A percentile compares a stretch with the other conserved stretches of the same genome.
phyloP scores from a whole-genome alignment of 2,797 vertebrate genomes.

The Gorsachius magnificus region DNA sequence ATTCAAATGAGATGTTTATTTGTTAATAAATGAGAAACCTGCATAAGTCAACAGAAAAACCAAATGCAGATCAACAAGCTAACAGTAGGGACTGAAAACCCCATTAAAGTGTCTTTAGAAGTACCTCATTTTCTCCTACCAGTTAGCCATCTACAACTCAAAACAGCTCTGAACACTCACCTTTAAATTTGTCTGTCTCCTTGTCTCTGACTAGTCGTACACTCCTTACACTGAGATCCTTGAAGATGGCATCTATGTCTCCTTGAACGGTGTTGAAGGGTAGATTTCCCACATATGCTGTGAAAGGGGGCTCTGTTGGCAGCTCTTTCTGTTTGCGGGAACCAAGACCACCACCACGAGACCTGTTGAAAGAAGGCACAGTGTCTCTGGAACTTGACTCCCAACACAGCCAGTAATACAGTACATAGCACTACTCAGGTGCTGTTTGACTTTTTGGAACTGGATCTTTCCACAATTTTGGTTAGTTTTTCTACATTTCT shows the following conservation, averaged over 20 bases:
- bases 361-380: constrained; percentile 47
- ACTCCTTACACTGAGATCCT: constrained; percentile 92
- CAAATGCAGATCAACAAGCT: background rate
- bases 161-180: constrained; percentile 59
- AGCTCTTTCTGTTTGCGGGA: constrained; percentile 94
- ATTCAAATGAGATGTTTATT: background rate
- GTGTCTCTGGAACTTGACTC: background rate
- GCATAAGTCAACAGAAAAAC: background rate
- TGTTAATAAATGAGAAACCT: background rate
- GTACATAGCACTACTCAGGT: accelerated
- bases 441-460: background rate
- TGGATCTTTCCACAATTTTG: background rate
- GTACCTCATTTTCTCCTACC: background rate
- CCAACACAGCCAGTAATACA: background rate
- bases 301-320: constrained; percentile 94
- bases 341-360: constrained; percentile 81
- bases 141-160: background rate
- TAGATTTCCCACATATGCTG: constrained; percentile 96
- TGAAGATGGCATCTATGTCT: constrained; percentile 97
- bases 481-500: background rate
- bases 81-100: background rate
- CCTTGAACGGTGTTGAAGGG: constrained; percentile 98
- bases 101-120: background rate
- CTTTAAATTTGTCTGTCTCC: constrained; percentile 99
- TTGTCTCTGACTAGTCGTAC: constrained; percentile 97